Percentiles rank a stretch among this genome's conserved stretches.
phyloP scores from a whole-genome alignment of 1,140 invertebrate species.

The Lasioglossum baleicum region DNA sequence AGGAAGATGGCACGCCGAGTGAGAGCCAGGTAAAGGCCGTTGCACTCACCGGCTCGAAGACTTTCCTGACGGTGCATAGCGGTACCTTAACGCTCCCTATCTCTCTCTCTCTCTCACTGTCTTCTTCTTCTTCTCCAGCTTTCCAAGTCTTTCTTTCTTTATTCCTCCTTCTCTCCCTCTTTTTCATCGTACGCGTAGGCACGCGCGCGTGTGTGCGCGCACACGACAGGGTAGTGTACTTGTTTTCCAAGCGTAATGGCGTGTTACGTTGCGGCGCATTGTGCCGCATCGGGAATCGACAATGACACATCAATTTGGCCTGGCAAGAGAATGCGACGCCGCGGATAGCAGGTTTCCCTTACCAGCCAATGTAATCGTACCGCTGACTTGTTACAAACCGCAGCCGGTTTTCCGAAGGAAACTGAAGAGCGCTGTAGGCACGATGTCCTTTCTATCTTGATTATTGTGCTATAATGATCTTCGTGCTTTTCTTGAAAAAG shows the following conservation, averaged over 20 bases:
- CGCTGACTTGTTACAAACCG: not conserved
- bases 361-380: not conserved
- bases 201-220: not conserved
- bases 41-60: too few species aligned
- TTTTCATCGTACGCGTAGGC: not conserved
- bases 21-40: conserved; percentile 3
- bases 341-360: not conserved
- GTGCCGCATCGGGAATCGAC: conserved; percentile 3
- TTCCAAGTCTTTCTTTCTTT: too few species aligned
- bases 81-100: too few species aligned
- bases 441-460: too few species aligned
- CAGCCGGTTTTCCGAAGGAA: too few species aligned
- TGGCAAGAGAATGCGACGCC: not conserved
- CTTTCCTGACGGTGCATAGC: too few species aligned
- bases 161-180: too few species aligned
- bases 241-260: conserved; percentile 1
- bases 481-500: too few species aligned
- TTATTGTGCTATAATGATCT: too few species aligned
- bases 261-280: conserved; percentile 5
- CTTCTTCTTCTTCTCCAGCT: too few species aligned
- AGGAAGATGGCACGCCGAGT: not conserved
- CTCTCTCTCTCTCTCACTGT: too few species aligned
- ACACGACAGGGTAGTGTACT: not conserved
- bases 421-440: too few species aligned
- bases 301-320: conserved; percentile 1